phyloP scores from a whole-genome alignment of 2,888 invertebrate genomes.

The Sialis fuliginosa region DNA sequence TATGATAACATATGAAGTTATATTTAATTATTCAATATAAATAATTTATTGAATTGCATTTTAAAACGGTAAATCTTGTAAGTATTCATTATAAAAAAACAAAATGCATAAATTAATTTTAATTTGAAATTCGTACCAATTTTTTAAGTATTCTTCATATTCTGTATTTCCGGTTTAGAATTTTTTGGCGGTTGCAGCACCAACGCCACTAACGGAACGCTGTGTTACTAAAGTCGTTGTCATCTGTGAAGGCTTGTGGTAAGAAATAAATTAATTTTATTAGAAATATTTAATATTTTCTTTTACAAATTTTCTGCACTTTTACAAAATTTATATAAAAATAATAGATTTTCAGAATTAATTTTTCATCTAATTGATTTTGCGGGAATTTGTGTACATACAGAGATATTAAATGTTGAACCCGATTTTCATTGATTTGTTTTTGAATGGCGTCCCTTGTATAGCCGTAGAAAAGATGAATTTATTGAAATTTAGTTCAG shows the following conservation, averaged over 20 bases:
- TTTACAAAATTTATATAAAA: conserved; percentile 11
- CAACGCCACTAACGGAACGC: conserved; percentile 23
- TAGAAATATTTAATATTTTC: background rate
- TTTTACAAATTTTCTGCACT: background rate
- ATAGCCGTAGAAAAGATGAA: too few species aligned
- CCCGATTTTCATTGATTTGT: too few species aligned
- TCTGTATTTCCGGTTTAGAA: background rate
- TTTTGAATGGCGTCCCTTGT: too few species aligned
- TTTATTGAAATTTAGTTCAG: too few species aligned
- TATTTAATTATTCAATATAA: background rate
- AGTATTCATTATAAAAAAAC: background rate
- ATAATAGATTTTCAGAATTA: conserved; percentile 24
- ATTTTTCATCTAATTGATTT: conserved; percentile 16
- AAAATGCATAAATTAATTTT: background rate
- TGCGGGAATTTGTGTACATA: background rate
- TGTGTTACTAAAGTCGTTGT: conserved; percentile 11
- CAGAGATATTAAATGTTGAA: background rate
- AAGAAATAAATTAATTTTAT: conserved; percentile 1
- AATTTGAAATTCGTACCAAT: background rate
- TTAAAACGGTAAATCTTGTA: background rate
- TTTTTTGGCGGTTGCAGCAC: conserved; percentile 21
- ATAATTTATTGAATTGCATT: background rate
- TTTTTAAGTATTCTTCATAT: background rate
- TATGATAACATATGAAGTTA: too few species aligned
- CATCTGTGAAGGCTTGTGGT: conserved; percentile 3